Evolutionary conservation across 1,140 invertebrate species (phyloP).

Genomic region (Drosophila grimshawi): DNA sequence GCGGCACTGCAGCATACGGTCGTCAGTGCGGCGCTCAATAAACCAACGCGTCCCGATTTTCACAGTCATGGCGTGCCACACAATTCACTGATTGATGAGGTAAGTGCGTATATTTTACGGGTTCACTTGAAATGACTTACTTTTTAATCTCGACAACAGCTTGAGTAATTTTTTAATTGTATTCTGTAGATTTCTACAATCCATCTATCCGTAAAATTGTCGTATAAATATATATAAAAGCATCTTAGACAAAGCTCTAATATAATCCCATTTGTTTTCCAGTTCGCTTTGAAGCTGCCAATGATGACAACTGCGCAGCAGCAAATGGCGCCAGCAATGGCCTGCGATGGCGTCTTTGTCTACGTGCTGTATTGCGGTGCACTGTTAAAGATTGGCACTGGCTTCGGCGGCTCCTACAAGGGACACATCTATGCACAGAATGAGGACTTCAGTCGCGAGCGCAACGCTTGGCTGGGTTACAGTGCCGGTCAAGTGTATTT

Average conservation of each 20-base stretch:
- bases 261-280: background rate
- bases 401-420: constrained; percentile 95
- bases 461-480: constrained; percentile 93
- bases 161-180: no score
- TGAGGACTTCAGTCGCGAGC: constrained; percentile 90
- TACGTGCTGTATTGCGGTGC: constrained; percentile 93
- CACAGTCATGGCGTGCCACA: constrained; percentile 93
- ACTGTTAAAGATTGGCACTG: constrained; percentile 95
- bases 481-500: constrained; percentile 86
- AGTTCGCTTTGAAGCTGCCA: constrained; percentile 69
- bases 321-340: constrained; percentile 87
- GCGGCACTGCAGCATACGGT: constrained; percentile 95
- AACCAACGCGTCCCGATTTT: constrained; percentile 93
- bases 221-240: background rate
- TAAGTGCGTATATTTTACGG: constrained; percentile 65
- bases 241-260: background rate
- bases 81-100: constrained; percentile 90
- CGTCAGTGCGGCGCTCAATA: constrained; percentile 93
- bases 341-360: constrained; percentile 94
- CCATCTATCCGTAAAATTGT: no score
- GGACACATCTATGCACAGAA: constrained; percentile 93
- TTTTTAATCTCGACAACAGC: no score
- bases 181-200: no score
- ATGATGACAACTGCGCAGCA: constrained; percentile 3
- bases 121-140: no score